Evolutionary conservation across 2,888 invertebrate genomes (phyloP).

Genomic region (Drosophila borborema): DNA sequence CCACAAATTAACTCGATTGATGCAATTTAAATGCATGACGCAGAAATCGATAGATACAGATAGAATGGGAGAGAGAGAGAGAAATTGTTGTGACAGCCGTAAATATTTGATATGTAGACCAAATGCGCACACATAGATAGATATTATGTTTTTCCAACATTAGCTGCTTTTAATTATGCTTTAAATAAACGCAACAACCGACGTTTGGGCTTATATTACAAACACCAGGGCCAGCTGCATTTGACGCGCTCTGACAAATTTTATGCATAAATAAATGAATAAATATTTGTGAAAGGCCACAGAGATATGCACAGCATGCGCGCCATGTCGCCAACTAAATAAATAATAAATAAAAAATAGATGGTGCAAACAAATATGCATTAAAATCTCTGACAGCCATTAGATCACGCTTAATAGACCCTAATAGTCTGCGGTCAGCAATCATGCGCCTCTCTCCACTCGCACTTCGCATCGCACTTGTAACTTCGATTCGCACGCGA

Average conservation of each 20-base stretch:
- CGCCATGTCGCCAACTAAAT: constrained; percentile 5
- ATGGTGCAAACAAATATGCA: constrained; percentile 4
- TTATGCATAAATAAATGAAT: constrained; percentile 56
- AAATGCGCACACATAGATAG: neutral
- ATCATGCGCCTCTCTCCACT: constrained; percentile 8
- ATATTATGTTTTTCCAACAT: constrained; percentile 21
- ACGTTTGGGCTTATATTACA: constrained; percentile 44
- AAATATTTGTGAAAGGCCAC: constrained; percentile 52
- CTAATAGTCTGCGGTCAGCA: constrained; percentile 70
- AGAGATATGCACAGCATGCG: constrained; percentile 16
- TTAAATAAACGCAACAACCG: constrained; percentile 54
- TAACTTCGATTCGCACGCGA: constrained; percentile 13
- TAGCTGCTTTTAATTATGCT: constrained; percentile 64
- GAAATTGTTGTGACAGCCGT: constrained; percentile 2
- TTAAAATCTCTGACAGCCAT: constrained; percentile 52
- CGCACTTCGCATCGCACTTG: neutral
- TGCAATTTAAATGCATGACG: neutral
- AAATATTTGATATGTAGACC: constrained; percentile 42
- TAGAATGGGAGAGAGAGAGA: neutral
- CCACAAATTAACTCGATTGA: constrained; percentile 23
- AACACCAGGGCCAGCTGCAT: constrained; percentile 45
- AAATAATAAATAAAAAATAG: neutral
- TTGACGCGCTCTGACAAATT: constrained; percentile 43
- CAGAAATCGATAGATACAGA: neutral
- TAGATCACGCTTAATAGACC: constrained; percentile 76